phyloP scores from a whole-genome alignment of 2,888 invertebrate genomes.

The Caenorhabditis drosophilae region DNA sequence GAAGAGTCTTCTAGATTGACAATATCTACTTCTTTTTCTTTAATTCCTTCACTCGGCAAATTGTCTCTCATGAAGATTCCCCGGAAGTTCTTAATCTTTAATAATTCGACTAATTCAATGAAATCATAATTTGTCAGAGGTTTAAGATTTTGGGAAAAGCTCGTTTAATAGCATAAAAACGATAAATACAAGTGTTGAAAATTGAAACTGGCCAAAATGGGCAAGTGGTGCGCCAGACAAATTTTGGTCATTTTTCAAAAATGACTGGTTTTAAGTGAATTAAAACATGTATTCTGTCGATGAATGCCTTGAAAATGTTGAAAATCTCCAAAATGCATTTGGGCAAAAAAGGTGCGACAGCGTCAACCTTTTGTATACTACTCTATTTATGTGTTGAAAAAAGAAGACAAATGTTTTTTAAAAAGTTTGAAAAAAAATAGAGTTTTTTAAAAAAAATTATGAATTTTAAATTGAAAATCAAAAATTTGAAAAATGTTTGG shows the following conservation, averaged over 20 bases:
- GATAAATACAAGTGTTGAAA: neutral
- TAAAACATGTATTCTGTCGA: neutral
- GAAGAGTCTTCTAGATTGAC: slow-evolving; percentile 4
- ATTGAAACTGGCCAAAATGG: neutral
- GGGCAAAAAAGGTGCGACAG: slow-evolving; percentile 11
- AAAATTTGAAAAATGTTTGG: no score
- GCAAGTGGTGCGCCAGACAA: neutral
- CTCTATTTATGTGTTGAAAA: no score
- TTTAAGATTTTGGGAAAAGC: neutral
- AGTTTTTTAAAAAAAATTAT: no score
- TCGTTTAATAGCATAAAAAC: slow-evolving; percentile 2
- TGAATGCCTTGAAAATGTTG: neutral
- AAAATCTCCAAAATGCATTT: neutral
- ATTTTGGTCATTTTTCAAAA: slow-evolving; percentile 1
- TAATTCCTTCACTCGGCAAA: neutral
- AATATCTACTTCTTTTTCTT: slow-evolving; percentile 2
- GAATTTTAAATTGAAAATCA: no score
- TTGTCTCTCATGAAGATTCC: neutral
- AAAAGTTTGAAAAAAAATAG: no score
- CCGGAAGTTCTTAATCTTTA: slow-evolving; percentile 1
- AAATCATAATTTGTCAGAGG: slow-evolving; percentile 1
- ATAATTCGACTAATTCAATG: neutral
- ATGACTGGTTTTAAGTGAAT: neutral
- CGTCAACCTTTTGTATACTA: slow-evolving; percentile 8
- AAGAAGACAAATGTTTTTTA: neutral